Base-by-base conservation (phyloP, 2,888 invertebrate species). In the Acrobasis consociella region DNA sequence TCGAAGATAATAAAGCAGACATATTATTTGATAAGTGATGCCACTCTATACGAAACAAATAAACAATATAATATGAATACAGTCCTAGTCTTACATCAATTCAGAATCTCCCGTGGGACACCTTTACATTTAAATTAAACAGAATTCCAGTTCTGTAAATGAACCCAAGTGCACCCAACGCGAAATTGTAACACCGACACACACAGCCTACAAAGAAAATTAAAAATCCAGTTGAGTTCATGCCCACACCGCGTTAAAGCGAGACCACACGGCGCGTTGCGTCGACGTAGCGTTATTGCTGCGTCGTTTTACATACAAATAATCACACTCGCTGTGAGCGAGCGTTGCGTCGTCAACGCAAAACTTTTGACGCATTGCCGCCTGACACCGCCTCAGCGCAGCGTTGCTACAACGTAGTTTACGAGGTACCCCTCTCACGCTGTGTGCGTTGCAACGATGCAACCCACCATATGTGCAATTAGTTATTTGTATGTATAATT, bases 1-100 rank as follows among this genome's bases (percentile, higher is more conserved):
- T 15, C n/a, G 15, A 51, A 61, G 58, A 58, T 56, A 60, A 51
- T 56, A 39, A 49, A 52, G 56, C 22, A 52, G 11, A 56, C 56
- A 56, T 56, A 56, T 56, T 56, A 56, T 56, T 56, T 56, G 10
- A 56, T 56, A 56, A 56, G 56, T 56, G 56, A 56, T 56, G 56
- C 56, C 56, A 56, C 17, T 56, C 42, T 56, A 56, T 56, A 13
- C 17, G 39, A 56, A 42, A 17, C 42, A 55, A 55, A 55, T 55
- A 55, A 55, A 55, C 53, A 31, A 31, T 22, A 53, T 38, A 38
- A n/a, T 55, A 38, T 22, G 38, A 15, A 55, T 38, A 55, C 52
- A 52, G 37, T 31, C 52, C 52, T 52, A 46, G 46, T 10, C 46
- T 13, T 46, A 46, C 46, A 31, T 31, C 31, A 13, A 46, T 46